Conservation (phyloP, 2,888 invertebrate genomes). For the Pteria penguin region DNA sequence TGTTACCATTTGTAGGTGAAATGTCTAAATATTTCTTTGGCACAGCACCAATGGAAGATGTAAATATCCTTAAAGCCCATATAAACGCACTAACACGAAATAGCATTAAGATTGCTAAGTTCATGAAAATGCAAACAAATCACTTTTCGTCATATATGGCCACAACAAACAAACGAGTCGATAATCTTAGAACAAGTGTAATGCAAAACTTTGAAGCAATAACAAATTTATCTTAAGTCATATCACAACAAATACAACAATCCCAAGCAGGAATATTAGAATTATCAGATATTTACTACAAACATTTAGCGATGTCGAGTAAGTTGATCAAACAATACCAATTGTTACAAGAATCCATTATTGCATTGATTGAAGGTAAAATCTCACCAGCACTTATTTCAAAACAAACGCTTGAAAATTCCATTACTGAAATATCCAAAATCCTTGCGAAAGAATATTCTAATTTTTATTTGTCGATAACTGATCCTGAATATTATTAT, state of each 20-base stretch:
- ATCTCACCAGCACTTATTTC: not conserved
- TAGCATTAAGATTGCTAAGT: constrained; percentile 5
- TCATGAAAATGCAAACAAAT: constrained; percentile 26
- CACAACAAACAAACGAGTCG: constrained; percentile 30
- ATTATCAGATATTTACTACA: not conserved
- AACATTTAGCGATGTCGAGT: not conserved
- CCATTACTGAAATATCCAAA: not conserved
- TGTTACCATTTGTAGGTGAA: constrained; percentile 29
- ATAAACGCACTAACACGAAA: constrained; percentile 32
- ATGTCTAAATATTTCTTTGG: constrained; percentile 25
- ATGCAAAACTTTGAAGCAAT: constrained; percentile 24
- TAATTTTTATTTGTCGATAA: not conserved
- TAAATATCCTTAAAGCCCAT: constrained; percentile 28
- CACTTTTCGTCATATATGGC: constrained; percentile 44
- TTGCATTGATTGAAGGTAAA: not conserved
- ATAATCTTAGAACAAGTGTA: constrained; percentile 33
- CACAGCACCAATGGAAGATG: constrained; percentile 32
- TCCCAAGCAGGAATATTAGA: not conserved
- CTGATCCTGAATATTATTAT: constrained; percentile 2
- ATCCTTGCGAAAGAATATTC: not conserved
- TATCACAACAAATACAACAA: not conserved
- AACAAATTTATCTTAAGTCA: not conserved
- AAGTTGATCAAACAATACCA: not conserved
- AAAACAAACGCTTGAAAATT: not conserved
- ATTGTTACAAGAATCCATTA: not conserved